These are phyloP conservation scores for Notolepis coatsorum DNA, from an alignment of 2,797 vertebrate species.

Conservation along the genomic window DNA sequence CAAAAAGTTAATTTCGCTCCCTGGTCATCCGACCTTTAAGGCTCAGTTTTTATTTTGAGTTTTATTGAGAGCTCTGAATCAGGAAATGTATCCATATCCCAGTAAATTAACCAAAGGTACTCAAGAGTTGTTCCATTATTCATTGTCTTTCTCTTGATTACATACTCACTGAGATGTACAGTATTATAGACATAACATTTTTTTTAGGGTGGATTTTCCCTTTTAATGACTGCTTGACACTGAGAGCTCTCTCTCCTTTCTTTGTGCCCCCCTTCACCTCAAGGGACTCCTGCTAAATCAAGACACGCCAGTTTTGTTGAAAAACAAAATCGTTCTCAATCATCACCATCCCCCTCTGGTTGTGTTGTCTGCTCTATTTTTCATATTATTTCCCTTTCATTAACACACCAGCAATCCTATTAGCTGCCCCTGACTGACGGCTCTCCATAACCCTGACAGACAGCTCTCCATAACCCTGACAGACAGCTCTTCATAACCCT, in stretches of 20 bases:
- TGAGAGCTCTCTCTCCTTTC: background rate
- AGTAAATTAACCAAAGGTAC: too few relatives aligned
- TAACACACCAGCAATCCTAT: constrained; percentile 7
- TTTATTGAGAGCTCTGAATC: too few relatives aligned
- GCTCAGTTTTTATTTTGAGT: too few relatives aligned
- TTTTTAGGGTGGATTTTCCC: too few relatives aligned
- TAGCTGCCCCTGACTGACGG: background rate
- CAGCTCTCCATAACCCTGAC: background rate
- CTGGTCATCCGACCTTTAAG: too few relatives aligned
- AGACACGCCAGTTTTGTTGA: background rate
- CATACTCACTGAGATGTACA: too few relatives aligned
- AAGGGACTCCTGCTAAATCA: background rate
- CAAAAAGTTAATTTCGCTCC: too few relatives aligned
- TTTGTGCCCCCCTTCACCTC: background rate
- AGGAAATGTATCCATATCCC: too few relatives aligned
- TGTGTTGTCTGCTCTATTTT: background rate
- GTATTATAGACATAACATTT: too few relatives aligned
- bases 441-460: background rate
- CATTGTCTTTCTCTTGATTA: too few relatives aligned
- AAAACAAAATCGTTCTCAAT: background rate
- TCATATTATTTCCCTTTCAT: background rate
- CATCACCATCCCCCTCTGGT: background rate
- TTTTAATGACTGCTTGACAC: background rate
- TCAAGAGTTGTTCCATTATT: too few relatives aligned
- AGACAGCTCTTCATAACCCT: background rate